Conservation (phyloP, 2,797 vertebrate genomes). For the Manis javanica region DNA sequence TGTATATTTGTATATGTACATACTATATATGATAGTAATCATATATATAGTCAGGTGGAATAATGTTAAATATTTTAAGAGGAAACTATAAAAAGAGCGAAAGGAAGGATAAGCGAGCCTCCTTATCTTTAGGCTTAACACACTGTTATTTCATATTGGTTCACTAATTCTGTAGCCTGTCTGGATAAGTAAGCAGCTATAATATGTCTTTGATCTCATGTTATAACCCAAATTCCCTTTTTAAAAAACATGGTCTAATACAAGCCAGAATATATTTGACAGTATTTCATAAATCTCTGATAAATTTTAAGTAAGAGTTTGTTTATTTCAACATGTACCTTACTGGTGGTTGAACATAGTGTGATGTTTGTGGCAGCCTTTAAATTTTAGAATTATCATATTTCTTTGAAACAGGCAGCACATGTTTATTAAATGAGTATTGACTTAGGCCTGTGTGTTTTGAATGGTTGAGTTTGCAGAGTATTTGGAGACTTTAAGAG, state of each 20-base stretch:
- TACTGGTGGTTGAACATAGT: not conserved
- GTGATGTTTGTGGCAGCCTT: slow-evolving; percentile 29
- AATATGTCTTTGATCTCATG: not conserved
- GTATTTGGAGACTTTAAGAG: not conserved
- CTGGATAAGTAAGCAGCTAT: not conserved
- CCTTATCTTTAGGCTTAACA: not conserved
- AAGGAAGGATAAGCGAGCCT: not conserved
- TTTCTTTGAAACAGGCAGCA: not conserved
- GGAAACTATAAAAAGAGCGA: not conserved
- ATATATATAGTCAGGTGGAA: not conserved
- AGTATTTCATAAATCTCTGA: not conserved
- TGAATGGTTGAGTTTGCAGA: not conserved
- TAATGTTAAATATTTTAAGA: slow-evolving; percentile 5
- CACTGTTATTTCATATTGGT: not conserved
- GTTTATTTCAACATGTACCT: not conserved
- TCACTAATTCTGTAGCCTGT: not conserved
- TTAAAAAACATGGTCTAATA: not conserved
- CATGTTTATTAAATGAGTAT: slow-evolving; percentile 11
- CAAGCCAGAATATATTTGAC: not conserved
- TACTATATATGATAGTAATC: not conserved
- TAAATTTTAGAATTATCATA: not conserved
- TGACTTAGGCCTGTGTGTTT: not conserved
- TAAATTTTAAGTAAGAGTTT: not conserved
- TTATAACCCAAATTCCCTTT: not conserved
- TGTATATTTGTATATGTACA: not conserved